Evolutionary conservation across 1,140 invertebrate genomes (phyloP), one percentile per base, ranked within the genome.

Genomic region (Aphidius gifuensis): DNA sequence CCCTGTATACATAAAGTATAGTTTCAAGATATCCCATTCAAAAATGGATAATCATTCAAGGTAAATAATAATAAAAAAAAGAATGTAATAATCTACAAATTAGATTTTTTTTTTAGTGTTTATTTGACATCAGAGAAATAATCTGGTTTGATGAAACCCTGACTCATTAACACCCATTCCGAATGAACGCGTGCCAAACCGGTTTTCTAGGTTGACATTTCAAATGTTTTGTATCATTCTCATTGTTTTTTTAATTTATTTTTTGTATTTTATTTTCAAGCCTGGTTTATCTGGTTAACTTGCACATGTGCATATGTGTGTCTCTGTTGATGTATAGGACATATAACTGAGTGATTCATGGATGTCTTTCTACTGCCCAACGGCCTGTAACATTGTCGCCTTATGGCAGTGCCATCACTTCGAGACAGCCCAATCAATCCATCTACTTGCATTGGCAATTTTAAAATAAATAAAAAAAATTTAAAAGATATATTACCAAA

Each of bases 361-460:
- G 64, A 62, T 69, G 46, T 69, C 66, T 71, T 66, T 72, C 50
- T 55, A 67, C 64, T 73, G 69, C 67, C 70, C 71, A 78, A 78
- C 74, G 66, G 67, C 64, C 73, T 73, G 76, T 77, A 73, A 76
- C 73, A 77, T 77, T 78, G 72, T 69, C 61, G 68, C 72, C 69
- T 74, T 75, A 76, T 73, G 72, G 71, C 67, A 67, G 62, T 58
- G 69, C 67, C 57, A 64, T 32, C 67, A 53, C 68, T 72, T 69
- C 66, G 59, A 62, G 53, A 55, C 53, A 55, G 40, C 40, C 50
- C 57, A 49, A 58, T 58, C 66, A 58, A 73, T 73, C 68, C 68
- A 64, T 58, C 39, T 53, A 63, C 60, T 49, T 61, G 62, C 55
- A 58, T 55, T 64, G 64, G 58, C 50, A 57, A 44, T 16, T 16